Base-by-base conservation (phyloP, 2,888 invertebrate species). In the Nephrotoma guestfalica region DNA sequence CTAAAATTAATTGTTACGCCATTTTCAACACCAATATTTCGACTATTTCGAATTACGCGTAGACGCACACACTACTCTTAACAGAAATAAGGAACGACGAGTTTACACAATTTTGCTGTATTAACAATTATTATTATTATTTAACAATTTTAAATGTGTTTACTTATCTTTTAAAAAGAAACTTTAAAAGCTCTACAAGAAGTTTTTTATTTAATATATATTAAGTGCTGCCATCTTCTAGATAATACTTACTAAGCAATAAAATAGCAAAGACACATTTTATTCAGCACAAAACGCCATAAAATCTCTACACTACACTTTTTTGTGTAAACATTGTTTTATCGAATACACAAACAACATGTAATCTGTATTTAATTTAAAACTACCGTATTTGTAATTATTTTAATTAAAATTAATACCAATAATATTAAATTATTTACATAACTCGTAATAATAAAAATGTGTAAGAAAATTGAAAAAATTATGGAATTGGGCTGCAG, bases 401-500 rank as follows among this genome's bases (percentile, higher is more conserved):
- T 83, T 18, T 83, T 18, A 83, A 40, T 40, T 40, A 9, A 41
- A 13, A 2, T 40, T 40, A 83, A 41, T 40, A 40, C 13, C 5
- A 41, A 83, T 41, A 83, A 83, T 40, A n/a, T 41, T 40, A 41
- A 85, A 41, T 30, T 30, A 3, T 30, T 30, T 30, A 30, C 30
- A 30, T 2, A 30, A 30, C 30, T 30, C 30, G 30, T 30, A 30
- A 30, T 2, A 30, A 30, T 2, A 30, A 30, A 30, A 30, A 30
- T 30, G 42, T 85, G 42, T 18, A 0, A 42, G 15, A 18, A 18
- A 43, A 84, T 41, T 83, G 40, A n/a, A 84, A 71, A 30, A 18
- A 92, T 71, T 30, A 9, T 30, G 18, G 11, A 30, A 71, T 71
- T 71, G 94, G 94, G 94, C 94, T 93, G 93, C 95, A 95, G 97